Percentiles rank a stretch among this genome's conserved stretches.
These are phyloP conservation scores for Anticlea derivata DNA, from an alignment of 2,888 invertebrate species.

Conservation along the genomic window DNA sequence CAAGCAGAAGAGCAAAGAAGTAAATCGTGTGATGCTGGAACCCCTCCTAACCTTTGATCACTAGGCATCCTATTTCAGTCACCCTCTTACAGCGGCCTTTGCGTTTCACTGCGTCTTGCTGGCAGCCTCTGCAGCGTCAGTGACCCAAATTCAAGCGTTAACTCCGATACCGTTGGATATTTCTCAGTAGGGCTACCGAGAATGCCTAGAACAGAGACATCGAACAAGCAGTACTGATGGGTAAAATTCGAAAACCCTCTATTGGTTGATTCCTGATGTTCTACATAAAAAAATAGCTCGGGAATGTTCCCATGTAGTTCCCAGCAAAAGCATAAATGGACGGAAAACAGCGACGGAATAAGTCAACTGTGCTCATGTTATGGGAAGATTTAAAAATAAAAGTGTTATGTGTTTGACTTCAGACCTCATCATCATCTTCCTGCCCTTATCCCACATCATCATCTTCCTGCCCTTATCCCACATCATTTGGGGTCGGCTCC, in stretches of 20 bases:
- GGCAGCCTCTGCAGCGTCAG: constrained; percentile 49
- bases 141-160: constrained; percentile 69
- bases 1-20: background rate
- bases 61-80: constrained; percentile 42
- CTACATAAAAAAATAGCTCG: no score
- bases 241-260: no score
- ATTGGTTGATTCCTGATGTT: background rate
- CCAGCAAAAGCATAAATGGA: no score
- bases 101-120: constrained; percentile 50
- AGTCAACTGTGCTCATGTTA: no score
- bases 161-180: constrained; percentile 50
- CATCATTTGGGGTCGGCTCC: no score
- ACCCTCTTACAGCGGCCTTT: constrained; percentile 63
- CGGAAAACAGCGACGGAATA: no score
- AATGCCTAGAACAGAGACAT: background rate
- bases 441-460: no score
- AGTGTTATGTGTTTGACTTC: no score
- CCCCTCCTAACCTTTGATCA: constrained; percentile 16
- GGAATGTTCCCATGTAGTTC: no score
- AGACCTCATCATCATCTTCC: no score
- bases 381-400: no score
- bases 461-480: no score
- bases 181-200: constrained; percentile 42
- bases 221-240: background rate
- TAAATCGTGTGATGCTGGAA: background rate